A percentile compares a stretch with the other conserved stretches of the same genome.
These are phyloP conservation scores for Tamandua tetradactyla DNA, from an alignment of 2,797 vertebrate species.

Conservation along the genomic window DNA sequence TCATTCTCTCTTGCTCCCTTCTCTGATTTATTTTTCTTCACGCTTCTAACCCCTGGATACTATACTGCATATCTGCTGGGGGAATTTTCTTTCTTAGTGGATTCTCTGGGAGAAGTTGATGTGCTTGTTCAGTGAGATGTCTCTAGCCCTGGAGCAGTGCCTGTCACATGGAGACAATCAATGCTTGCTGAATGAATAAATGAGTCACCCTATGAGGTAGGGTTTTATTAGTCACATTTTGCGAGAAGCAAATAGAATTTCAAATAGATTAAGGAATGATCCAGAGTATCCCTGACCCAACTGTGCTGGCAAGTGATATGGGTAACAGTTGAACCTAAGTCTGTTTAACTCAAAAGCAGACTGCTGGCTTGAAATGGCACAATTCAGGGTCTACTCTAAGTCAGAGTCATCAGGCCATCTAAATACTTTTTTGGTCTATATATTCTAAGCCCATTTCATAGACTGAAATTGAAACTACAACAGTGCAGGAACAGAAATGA, in stretches of 20 bases:
- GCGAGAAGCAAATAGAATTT: neutral
- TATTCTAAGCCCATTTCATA: neutral
- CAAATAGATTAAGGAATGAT: neutral
- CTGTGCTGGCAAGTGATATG: neutral
- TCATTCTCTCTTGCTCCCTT: neutral
- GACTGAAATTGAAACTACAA: constrained; percentile 7
- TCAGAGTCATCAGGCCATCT: neutral
- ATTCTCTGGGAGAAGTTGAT: neutral
- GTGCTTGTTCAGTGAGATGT: neutral
- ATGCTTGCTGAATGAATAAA: constrained; percentile 21
- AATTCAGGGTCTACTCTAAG: neutral
- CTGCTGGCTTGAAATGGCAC: neutral
- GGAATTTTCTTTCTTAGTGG: neutral
- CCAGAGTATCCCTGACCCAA: neutral
- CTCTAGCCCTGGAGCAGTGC: neutral
- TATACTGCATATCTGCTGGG: neutral
- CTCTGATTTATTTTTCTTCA: neutral
- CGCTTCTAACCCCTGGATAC: neutral
- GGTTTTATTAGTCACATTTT: neutral
- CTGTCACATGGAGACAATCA: neutral
- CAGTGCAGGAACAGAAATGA: constrained; percentile 7
- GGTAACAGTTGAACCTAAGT: neutral
- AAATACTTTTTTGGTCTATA: neutral
- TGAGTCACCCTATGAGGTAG: neutral
- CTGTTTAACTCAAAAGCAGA: neutral